phyloP scores from a whole-genome alignment of 2,888 invertebrate genomes.

The Pseudolycoriella hygida region DNA sequence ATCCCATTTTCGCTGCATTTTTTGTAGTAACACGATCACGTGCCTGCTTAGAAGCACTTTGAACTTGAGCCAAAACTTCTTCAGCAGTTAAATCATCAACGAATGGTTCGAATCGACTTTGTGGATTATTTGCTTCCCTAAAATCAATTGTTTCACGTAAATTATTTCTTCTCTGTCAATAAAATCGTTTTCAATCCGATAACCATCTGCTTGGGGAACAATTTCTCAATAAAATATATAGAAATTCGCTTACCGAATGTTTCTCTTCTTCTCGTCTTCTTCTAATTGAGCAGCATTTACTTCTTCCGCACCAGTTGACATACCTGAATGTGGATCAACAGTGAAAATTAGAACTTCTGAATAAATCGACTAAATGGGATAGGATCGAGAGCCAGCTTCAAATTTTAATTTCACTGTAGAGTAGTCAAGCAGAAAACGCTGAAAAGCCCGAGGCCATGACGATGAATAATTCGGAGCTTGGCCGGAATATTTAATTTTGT shows the following conservation, averaged over 20 bases:
- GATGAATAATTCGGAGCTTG: too few species aligned
- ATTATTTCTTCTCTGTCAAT: background rate
- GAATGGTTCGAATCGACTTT: slow-evolving; percentile 50
- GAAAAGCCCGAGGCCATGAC: too few species aligned
- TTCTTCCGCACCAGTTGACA: slow-evolving; percentile 24
- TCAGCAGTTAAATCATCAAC: slow-evolving; percentile 59
- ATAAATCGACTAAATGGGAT: too few species aligned
- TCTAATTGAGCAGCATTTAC: slow-evolving; percentile 21
- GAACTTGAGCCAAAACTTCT: slow-evolving; percentile 56
- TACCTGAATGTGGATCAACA: too few species aligned
- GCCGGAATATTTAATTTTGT: too few species aligned
- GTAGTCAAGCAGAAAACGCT: too few species aligned
- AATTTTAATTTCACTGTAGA: too few species aligned
- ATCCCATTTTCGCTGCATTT: slow-evolving; percentile 31
- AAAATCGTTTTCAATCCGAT: background rate
- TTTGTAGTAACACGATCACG: slow-evolving; percentile 21
- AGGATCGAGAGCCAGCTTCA: too few species aligned
- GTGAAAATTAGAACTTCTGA: too few species aligned
- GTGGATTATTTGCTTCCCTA: slow-evolving; percentile 25
- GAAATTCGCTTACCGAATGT: slow-evolving; percentile 9
- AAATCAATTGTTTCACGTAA: background rate
- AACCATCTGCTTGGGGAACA: background rate
- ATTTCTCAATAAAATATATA: background rate
- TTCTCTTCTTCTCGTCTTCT: slow-evolving; percentile 26
- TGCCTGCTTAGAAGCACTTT: slow-evolving; percentile 51